Evolutionary conservation across 2,113 vertebrate genomes (phyloP), one percentile per base, ranked within the genome.

Genomic region (Lagopus muta): DNA sequence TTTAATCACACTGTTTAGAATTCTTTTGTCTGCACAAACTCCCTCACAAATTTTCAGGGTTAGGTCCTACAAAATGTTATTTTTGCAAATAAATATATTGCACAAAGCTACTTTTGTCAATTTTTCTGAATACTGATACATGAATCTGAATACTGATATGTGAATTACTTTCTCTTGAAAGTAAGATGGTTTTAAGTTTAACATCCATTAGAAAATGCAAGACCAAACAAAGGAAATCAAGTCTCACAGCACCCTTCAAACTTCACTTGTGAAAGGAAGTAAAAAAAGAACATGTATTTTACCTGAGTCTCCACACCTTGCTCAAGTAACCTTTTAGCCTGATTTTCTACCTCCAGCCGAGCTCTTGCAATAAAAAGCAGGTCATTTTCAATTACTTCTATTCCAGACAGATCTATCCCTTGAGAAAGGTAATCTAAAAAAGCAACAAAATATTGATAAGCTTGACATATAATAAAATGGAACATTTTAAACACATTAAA

Each of bases 251-350:
- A 58, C 27, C 58, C 73, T 58, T 52, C 16, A 42, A 32, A 78
- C 19, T 76, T 78, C 34, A 76, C 13, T 88, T 89, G 58, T 54
- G 47, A 91, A 85, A 93, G 82, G 17, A 76, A 84, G 5, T 8
- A 25, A 72, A 82, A 80, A 38, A 40, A 58, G 14, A 79, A 81
- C 88, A 21, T 5, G 27, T 85, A 50, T 93, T 95, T 97, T 98
- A 99, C 99, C 99, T 99, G 99, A 82, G 99, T 99, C 93, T 99
- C 99, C 95, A 99, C 98, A 94, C 99, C 99, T 93, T 99, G 99
- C 82, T 99, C 99, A 88, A 99, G 95, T 71, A 99, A 96, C 40
- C 99, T 98, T 94, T 99, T 99, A 91, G 99, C 99, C 96, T 99
- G 99, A 97, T 99, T 99, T 97, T 99, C 99, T 85, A 99, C 99